A percentile compares a stretch with the other conserved stretches of the same genome.
These are phyloP conservation scores for Ambastaia sidthimunki DNA, from an alignment of 2,797 vertebrate species.

Conservation along the genomic window DNA sequence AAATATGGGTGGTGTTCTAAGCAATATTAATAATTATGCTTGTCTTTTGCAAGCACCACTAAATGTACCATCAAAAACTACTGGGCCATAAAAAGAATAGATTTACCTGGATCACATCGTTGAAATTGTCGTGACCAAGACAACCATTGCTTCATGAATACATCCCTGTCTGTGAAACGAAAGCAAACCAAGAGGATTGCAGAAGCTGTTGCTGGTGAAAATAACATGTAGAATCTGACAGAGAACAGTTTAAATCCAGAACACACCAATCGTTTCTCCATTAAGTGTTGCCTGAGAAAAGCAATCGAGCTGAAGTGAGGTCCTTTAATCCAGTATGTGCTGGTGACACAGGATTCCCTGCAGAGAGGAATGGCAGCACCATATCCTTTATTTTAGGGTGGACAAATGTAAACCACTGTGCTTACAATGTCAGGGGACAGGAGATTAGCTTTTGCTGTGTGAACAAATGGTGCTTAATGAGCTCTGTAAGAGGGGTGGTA, in stretches of 20 bases:
- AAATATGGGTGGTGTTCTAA: no score
- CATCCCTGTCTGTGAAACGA: slow-evolving; percentile 86
- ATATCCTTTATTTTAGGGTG: slow-evolving; percentile 12
- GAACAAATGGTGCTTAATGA: slow-evolving; percentile 36
- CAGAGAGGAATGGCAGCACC: slow-evolving; percentile 22
- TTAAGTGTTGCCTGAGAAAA: slow-evolving; percentile 55
- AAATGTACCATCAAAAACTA: background rate
- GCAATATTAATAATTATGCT: no score
- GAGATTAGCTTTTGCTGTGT: slow-evolving; percentile 44
- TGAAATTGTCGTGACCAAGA: slow-evolving; percentile 90
- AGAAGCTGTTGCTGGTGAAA: background rate
- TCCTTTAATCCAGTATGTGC: slow-evolving; percentile 64
- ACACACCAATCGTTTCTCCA: slow-evolving; percentile 60
- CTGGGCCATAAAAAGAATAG: background rate
- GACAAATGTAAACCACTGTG: slow-evolving; percentile 34
- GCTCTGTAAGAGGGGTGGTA: slow-evolving; percentile 43
- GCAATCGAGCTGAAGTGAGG: slow-evolving; percentile 49
- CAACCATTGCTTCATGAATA: slow-evolving; percentile 98
- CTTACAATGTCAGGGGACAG: slow-evolving; percentile 39
- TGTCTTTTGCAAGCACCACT: background rate
- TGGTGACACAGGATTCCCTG: slow-evolving; percentile 41
- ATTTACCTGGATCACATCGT: slow-evolving; percentile 91
- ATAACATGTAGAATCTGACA: background rate
- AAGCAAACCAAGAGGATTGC: slow-evolving; percentile 16
- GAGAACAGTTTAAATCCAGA: slow-evolving; percentile 53